A percentile compares a stretch with the other conserved stretches of the same genome.
These are phyloP conservation scores for Steatocranus sp. DNA, from an alignment of 2,797 vertebrate species.

Conservation along the genomic window DNA sequence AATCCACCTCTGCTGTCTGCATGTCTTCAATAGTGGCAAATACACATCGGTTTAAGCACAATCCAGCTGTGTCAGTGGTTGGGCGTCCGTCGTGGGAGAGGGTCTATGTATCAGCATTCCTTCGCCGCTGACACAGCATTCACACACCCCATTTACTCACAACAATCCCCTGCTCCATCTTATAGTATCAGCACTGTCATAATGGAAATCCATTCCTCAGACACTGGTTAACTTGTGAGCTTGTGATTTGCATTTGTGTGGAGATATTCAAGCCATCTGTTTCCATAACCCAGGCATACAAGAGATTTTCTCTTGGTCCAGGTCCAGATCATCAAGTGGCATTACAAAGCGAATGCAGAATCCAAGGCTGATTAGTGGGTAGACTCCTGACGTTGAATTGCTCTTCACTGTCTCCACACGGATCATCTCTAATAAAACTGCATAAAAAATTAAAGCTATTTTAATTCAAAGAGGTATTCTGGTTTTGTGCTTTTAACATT, in stretches of 20 bases:
- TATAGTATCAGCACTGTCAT: conserved; percentile 4
- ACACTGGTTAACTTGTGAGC: conserved; percentile 10
- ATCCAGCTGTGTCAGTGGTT: conserved; percentile 53
- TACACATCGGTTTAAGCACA: neutral
- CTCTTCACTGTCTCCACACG: neutral
- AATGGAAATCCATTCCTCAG: conserved; percentile 21
- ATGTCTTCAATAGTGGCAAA: neutral
- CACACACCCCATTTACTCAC: conserved; percentile 53
- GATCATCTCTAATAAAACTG: neutral
- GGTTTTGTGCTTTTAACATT: neutral
- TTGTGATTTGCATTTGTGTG: conserved; percentile 20
- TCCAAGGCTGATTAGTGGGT: conserved; percentile 9
- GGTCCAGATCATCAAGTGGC: neutral
- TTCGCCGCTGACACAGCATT: conserved; percentile 36
- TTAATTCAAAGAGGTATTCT: neutral
- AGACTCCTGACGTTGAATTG: neutral
- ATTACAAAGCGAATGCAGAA: neutral
- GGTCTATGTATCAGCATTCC: conserved; percentile 41
- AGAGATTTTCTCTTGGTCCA: conserved; percentile 8
- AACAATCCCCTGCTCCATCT: conserved; percentile 41
- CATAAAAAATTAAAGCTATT: neutral
- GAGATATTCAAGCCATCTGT: conserved; percentile 38
- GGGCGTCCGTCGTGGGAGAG: conserved; percentile 1
- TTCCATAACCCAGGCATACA: conserved; percentile 16
- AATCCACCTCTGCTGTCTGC: neutral